Conservation (phyloP, 2,888 invertebrate genomes). For the Pseudococcus jackbeardsleyi region DNA sequence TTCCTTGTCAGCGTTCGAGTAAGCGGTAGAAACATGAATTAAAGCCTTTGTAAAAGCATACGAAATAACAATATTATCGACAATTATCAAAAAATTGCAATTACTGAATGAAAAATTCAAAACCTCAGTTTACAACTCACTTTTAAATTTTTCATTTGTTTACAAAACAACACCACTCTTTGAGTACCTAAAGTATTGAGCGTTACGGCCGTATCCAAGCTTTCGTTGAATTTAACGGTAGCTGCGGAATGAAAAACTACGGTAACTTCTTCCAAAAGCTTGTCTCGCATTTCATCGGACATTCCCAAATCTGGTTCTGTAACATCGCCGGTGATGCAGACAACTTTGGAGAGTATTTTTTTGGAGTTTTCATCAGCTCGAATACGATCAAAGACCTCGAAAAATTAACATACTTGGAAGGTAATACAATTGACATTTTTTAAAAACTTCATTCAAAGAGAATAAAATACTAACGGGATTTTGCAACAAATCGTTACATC, state of each 20-base stretch:
- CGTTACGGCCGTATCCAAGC: conserved; percentile 73
- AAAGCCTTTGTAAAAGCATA: conserved; percentile 72
- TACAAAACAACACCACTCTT: conserved; percentile 73
- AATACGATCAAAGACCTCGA: conserved; percentile 70
- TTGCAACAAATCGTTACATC: conserved; percentile 58
- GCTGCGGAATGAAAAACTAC: conserved; percentile 77
- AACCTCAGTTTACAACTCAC: conserved; percentile 68
- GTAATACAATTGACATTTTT: no score
- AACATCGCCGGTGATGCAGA: conserved; percentile 71
- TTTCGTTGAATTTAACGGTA: conserved; percentile 76
- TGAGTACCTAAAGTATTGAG: conserved; percentile 75
- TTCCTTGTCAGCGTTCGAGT: conserved; percentile 76
- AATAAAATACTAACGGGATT: conserved; percentile 30
- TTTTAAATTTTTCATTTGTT: conserved; percentile 72
- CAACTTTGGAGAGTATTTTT: conserved; percentile 70
- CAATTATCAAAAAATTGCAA: no score
- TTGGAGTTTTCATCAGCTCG: conserved; percentile 68
- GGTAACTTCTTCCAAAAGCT: conserved; percentile 70
- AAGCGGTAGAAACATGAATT: conserved; percentile 89
- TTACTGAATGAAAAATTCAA: no score
- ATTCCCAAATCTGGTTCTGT: conserved; percentile 70
- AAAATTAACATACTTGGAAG: no score
- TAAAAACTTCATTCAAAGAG: no score
- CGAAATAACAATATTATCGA: no score
- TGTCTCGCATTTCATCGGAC: conserved; percentile 69